These are phyloP conservation scores for roundworm (Caenorhabditis elegans) DNA, from an alignment of 1,140 invertebrate species.

Conservation along the genomic window DNA sequence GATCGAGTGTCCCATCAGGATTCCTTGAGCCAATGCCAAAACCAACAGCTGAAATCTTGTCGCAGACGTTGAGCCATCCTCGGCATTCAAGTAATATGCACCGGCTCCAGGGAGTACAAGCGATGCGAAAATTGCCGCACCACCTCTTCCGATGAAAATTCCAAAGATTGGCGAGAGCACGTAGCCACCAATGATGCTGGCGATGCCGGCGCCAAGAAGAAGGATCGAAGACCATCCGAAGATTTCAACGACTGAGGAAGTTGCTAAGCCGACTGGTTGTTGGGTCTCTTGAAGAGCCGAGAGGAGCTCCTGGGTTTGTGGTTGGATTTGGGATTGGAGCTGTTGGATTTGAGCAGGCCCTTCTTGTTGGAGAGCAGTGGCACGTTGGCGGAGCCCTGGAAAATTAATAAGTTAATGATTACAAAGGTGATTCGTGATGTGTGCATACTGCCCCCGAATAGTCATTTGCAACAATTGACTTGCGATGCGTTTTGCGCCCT, in stretches of 20 bases:
- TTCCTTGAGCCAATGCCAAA: neutral
- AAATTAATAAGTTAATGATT: neutral
- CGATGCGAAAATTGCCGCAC: neutral
- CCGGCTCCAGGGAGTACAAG: neutral
- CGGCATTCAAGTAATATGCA: neutral
- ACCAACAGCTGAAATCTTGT: neutral
- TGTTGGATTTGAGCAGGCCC: constrained; percentile 17
- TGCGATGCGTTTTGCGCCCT: too few relatives aligned
- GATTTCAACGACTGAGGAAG: neutral
- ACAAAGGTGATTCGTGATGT: too few relatives aligned
- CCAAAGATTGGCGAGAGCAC: constrained; percentile 27
- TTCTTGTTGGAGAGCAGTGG: neutral
- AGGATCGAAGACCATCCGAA: constrained; percentile 24
- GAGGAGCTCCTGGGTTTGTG: constrained; percentile 1
- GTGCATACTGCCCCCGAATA: too few relatives aligned
- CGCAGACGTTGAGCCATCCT: neutral
- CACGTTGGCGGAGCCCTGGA: constrained; percentile 1
- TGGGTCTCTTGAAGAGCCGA: neutral
- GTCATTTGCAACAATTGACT: too few relatives aligned
- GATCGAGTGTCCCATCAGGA: constrained; percentile 2
- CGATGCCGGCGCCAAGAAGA: neutral
- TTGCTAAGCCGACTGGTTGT: neutral
- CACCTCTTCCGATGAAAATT: constrained; percentile 1
- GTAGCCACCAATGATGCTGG: neutral
- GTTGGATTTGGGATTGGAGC: constrained; percentile 9